These are phyloP conservation scores for Drosophila tanythrix DNA, from an alignment of 2,888 invertebrate species.

Conservation along the genomic window DNA sequence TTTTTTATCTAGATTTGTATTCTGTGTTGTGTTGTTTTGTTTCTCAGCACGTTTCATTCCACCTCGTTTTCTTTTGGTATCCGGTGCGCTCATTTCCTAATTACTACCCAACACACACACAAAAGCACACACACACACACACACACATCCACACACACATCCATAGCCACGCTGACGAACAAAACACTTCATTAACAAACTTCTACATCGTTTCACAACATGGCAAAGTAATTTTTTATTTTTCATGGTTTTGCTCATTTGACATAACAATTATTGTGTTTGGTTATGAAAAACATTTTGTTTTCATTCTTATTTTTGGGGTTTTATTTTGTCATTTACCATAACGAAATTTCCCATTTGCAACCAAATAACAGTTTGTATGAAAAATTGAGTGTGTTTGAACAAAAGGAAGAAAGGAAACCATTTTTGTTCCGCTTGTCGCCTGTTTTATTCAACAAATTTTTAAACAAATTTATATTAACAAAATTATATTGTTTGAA, in stretches of 20 bases:
- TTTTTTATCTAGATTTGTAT: conserved; percentile 26
- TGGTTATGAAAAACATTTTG: conserved; percentile 5
- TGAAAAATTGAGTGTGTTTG: conserved; percentile 23
- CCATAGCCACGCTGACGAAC: neutral
- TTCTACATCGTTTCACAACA: conserved; percentile 19
- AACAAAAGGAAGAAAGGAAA: conserved; percentile 72
- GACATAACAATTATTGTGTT: conserved; percentile 30
- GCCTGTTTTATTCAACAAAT: conserved; percentile 82
- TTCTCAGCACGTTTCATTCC: conserved; percentile 48
- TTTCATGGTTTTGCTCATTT: conserved; percentile 27
- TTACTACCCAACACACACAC: conserved; percentile 12
- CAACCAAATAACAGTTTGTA: conserved; percentile 42
- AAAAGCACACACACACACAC: neutral
- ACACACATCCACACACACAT: neutral
- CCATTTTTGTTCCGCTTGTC: conserved; percentile 85
- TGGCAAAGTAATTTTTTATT: neutral
- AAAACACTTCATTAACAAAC: conserved; percentile 35
- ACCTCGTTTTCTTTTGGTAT: conserved; percentile 14
- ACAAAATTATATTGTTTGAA: conserved; percentile 35
- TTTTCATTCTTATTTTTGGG: conserved; percentile 8
- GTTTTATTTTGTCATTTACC: conserved; percentile 14
- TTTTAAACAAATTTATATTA: conserved; percentile 32
- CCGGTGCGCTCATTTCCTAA: conserved; percentile 39
- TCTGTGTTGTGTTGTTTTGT: conserved; percentile 37
- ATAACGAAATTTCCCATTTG: conserved; percentile 33